These are phyloP conservation scores for Psammodynastes pulverulentus DNA, from an alignment of 2,113 vertebrate genomes.

Conservation along the genomic window DNA sequence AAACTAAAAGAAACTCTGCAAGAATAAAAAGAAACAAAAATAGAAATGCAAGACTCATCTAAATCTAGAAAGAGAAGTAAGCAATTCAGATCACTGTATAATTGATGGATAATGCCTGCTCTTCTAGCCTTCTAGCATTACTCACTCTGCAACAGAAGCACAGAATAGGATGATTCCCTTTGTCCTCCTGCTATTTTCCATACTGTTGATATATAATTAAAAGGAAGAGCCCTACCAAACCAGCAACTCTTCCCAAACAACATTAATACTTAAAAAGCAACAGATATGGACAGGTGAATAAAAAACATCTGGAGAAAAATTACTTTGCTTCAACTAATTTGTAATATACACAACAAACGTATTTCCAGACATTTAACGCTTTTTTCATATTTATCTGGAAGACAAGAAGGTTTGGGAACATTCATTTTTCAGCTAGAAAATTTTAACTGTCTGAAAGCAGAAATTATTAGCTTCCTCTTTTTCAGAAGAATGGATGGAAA, in stretches of 20 bases:
- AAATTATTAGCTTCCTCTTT: neutral
- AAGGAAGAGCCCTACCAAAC: neutral
- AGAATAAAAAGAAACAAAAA: neutral
- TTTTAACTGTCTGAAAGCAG: neutral
- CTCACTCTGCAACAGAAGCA: neutral
- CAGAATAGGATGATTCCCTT: neutral
- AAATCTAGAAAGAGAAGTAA: neutral
- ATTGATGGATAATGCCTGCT: neutral
- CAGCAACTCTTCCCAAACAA: neutral
- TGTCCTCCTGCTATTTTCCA: neutral
- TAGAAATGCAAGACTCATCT: neutral
- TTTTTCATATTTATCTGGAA: neutral
- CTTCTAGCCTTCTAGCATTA: neutral
- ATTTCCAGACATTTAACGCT: neutral
- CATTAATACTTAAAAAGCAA: neutral
- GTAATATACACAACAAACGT: neutral
- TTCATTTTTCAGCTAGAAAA: neutral
- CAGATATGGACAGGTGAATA: neutral
- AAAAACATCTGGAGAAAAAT: neutral
- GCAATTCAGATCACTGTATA: neutral
- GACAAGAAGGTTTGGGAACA: neutral
- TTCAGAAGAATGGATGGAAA: neutral
- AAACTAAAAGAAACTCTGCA: neutral
- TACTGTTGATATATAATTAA: neutral
- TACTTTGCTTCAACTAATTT: neutral